phyloP scores from a whole-genome alignment of 1,140 invertebrate species.

The Carcinoscorpius rotundicauda region DNA sequence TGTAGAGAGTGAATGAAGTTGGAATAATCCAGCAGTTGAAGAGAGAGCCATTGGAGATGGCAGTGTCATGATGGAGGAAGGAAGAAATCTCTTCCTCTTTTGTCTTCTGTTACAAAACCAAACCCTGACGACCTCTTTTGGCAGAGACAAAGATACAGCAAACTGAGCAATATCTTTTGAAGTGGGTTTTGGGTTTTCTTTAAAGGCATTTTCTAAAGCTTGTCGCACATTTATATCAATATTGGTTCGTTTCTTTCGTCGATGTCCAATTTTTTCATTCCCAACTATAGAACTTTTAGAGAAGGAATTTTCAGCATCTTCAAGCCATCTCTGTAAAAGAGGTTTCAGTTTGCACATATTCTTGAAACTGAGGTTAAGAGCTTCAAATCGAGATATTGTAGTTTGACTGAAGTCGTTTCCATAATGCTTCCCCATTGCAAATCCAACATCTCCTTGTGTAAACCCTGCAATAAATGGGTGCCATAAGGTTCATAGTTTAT shows the following conservation, averaged over 20 bases:
- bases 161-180: conserved; percentile 88
- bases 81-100: conserved; percentile 98
- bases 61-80: conserved; percentile 40
- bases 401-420: conserved; percentile 78
- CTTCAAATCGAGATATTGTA: conserved; percentile 89
- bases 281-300: conserved; percentile 43
- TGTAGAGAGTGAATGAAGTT: no score
- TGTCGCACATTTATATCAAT: conserved; percentile 89
- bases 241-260: conserved; percentile 92
- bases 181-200: conserved; percentile 91
- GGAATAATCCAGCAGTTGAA: no score
- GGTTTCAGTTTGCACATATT: conserved; percentile 99
- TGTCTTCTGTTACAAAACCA: conserved; percentile 99
- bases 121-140: conserved; percentile 95
- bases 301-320: conserved; percentile 82
- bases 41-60: no score
- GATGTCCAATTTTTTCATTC: conserved; percentile 65
- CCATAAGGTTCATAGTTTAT: neutral
- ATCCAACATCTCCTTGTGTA: no score
- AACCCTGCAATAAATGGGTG: neutral
- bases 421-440: conserved; percentile 96
- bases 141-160: conserved; percentile 84
- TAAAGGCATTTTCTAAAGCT: conserved; percentile 85
- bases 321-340: conserved; percentile 90
- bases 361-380: conserved; percentile 94